phyloP scores from a whole-genome alignment of 1,140 invertebrate species.

The Pseudomyrmex concolor region DNA sequence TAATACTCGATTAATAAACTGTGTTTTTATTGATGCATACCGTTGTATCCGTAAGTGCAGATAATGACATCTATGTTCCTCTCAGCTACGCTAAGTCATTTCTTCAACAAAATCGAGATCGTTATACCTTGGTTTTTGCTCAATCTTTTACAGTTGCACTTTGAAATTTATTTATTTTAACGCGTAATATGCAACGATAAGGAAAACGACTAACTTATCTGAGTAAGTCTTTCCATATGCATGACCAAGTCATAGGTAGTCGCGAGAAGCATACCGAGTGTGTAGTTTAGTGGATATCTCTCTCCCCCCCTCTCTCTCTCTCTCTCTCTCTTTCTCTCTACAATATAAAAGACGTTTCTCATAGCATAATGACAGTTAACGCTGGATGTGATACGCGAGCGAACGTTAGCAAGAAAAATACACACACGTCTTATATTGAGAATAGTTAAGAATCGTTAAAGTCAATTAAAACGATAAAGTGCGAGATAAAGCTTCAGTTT shows the following conservation, averaged over 20 bases:
- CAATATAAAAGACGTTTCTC: slow-evolving; percentile 42
- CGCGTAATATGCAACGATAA: slow-evolving; percentile 6
- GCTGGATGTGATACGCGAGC: slow-evolving; percentile 16
- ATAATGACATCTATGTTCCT: slow-evolving; percentile 10
- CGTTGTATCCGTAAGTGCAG: slow-evolving; percentile 23
- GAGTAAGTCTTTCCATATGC: slow-evolving; percentile 3
- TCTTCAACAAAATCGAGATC: slow-evolving; percentile 11
- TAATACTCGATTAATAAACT: slow-evolving; percentile 7
- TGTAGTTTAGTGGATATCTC: not conserved
- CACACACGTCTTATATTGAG: not conserved
- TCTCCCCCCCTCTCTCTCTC: slow-evolving; percentile 5
- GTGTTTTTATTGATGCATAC: slow-evolving; percentile 11
- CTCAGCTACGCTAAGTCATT: slow-evolving; percentile 1
- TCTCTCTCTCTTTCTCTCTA: no score
- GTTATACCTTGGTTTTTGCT: not conserved
- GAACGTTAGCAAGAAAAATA: slow-evolving; percentile 28
- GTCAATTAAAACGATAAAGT: not conserved
- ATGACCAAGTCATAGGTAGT: slow-evolving; percentile 35
- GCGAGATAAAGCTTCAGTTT: not conserved
- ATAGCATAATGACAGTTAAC: slow-evolving; percentile 40
- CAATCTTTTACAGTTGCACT: not conserved
- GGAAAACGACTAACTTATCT: slow-evolving; percentile 29
- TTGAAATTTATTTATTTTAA: not conserved
- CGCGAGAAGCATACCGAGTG: not conserved
- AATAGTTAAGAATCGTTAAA: not conserved